Percentiles rank a stretch among this genome's conserved stretches.
phyloP scores from a whole-genome alignment of 2,113 vertebrate species.

The Ciconia maguari region DNA sequence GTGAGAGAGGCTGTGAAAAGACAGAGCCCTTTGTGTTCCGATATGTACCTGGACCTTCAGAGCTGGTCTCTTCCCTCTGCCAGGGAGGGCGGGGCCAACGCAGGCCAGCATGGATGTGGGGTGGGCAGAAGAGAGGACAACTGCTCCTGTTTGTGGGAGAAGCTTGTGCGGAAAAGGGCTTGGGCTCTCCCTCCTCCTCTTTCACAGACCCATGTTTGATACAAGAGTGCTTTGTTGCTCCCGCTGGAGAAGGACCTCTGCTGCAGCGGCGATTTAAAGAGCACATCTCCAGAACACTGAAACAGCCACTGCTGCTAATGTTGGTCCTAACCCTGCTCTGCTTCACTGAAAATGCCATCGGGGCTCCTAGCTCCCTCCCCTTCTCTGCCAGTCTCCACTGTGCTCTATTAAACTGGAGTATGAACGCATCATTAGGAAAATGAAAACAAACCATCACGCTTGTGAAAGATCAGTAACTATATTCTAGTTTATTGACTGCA shows the following conservation, averaged over 20 bases:
- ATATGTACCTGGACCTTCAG: background rate
- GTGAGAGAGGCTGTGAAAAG: accelerated
- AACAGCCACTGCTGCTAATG: accelerated
- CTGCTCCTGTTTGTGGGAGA: background rate
- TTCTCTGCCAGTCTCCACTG: background rate
- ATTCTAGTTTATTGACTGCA: constrained; percentile 71
- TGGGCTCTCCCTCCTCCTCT: background rate
- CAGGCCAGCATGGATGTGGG: background rate
- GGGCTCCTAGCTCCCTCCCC: background rate
- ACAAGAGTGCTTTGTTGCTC: background rate
- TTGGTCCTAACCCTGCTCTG: background rate
- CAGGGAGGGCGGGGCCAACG: too few relatives aligned
- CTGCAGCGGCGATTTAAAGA: accelerated
- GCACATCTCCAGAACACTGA: too few relatives aligned
- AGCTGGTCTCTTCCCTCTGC: background rate
- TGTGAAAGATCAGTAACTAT: background rate
- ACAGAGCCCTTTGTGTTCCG: background rate
- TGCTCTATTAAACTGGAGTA: accelerated
- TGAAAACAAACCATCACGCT: background rate
- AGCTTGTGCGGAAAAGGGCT: background rate
- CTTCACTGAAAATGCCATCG: too few relatives aligned
- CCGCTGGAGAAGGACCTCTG: background rate
- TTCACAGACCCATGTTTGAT: too few relatives aligned
- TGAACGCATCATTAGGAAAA: background rate
- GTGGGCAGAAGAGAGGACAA: too few relatives aligned